Base-by-base conservation (phyloP, 2,888 invertebrate species). In the Dicranocentrus wangi region DNA sequence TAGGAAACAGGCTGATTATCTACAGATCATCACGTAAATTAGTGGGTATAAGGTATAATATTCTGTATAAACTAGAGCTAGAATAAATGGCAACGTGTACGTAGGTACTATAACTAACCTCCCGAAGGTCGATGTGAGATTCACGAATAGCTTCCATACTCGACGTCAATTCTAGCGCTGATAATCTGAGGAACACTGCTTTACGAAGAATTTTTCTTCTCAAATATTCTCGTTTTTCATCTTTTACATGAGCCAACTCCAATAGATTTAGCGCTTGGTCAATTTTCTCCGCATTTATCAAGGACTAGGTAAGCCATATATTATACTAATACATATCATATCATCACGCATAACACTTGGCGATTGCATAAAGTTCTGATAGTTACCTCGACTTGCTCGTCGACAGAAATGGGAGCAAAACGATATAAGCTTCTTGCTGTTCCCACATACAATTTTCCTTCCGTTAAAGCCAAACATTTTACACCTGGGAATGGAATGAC, bases 181-280 rank as follows among this genome's bases (percentile, higher is more conserved):
- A 87, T 84, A 91, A 89, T 87, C 90, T 88, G 72, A 90, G 89
- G 87, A 91, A 91, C 2, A 88, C 90, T 51, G 90, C 90, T 86
- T 89, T 89, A 81, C 89, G 89, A 81, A 90, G 89, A 53, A 87
- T 86, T 81, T 86, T 85, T 60, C 83, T 43, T 32, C 78, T 27
- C 17, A 86, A 65, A 65, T 61, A 55, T 39, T 79, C 78, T 43
- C 82, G 70, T 27, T 80, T 82, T 25, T 85, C 84, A 8, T 55
- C 69, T 60, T 83, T 83, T 8, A 85, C 77, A 73, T 82, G 80
- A 3, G 32, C 89, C 88, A 87, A 89, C 89, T 85, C 88, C 88
- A 78, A 89, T 43, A 91, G 86, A 75, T 90, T 89, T 63, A 91
- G 87, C 2, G 91, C 91, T 87, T 91, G 90, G 13, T 88, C 88